A percentile compares a stretch with the other conserved stretches of the same genome.
Evolutionary conservation across 2,888 invertebrate species (phyloP).

Genomic region (Nysson spinosus): DNA sequence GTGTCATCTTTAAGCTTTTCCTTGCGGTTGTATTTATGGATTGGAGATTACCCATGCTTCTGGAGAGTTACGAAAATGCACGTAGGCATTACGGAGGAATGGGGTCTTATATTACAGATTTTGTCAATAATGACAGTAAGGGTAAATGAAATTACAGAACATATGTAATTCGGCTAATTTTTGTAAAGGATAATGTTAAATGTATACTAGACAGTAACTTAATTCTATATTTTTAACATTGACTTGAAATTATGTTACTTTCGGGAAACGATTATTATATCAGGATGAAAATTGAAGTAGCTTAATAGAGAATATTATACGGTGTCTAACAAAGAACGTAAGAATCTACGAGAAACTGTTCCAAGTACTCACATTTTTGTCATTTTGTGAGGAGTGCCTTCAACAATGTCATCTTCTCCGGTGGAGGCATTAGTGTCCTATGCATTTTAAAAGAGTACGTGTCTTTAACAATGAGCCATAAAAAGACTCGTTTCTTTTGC

Average conservation of each 20-base stretch:
- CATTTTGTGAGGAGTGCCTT: slow-evolving; percentile 52
- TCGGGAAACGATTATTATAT: too few relatives aligned
- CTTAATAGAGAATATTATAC: too few relatives aligned
- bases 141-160: too few relatives aligned
- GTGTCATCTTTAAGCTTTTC: neutral
- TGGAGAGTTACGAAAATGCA: neutral
- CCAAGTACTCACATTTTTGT: slow-evolving; percentile 50
- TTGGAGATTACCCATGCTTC: neutral
- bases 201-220: too few relatives aligned
- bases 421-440: slow-evolving; percentile 40
- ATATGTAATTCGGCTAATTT: too few relatives aligned
- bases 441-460: slow-evolving; percentile 37
- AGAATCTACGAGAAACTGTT: slow-evolving; percentile 4
- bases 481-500: slow-evolving; percentile 24
- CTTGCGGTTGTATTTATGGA: neutral
- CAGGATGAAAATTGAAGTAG: too few relatives aligned
- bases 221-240: too few relatives aligned
- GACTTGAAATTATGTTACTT: neutral
- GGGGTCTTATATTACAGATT: too few relatives aligned
- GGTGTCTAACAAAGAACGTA: too few relatives aligned
- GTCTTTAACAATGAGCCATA: slow-evolving; percentile 18
- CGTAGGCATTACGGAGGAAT: neutral
- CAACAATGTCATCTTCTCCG: slow-evolving; percentile 53
- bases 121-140: too few relatives aligned
- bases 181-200: too few relatives aligned